Evolutionary conservation across 2,888 invertebrate species (phyloP), one percentile per base, ranked within the genome.

Genomic region (Erpobdella octoculata): DNA sequence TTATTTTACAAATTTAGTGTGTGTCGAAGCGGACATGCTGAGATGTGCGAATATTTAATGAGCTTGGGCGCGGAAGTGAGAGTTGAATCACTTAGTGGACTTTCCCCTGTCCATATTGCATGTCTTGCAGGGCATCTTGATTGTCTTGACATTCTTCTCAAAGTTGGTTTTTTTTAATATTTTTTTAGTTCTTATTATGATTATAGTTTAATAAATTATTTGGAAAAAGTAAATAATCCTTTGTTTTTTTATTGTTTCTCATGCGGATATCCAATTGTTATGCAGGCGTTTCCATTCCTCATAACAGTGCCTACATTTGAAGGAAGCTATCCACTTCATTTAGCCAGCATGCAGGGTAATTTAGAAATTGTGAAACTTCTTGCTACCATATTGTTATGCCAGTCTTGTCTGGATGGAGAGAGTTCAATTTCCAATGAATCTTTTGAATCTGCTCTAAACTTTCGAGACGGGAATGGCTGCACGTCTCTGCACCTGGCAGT

Each of bases 51-150:
- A 74, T 85, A 89, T 3, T 85, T 97, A 37, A 83, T 96, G 61
- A 89, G 89, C 25, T 86, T 89, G 72, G 91, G 91, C 1, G 92
- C 93, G 0, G 93, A 94, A 84, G 91, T 92, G 0, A 87, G 93
- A 70, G 89, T 89, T 38, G 93, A 94, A 84, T 89, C 92, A 0
- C 90, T 91, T 36, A 94, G 94, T 1, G 89, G 90, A 79, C 93
- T 95, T 83, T 91, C 93, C 0, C 93, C 95, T 0, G 86, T 96
- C 0, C 94, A 95, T 83, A 90, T 92, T 71, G 91, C 94, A 3
- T 90, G 90, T 74, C 91, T 91, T 79, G 90, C 91, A 80, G 93
- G 93, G 0, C 89, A 91, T 80, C 84, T 86, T 75, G 89, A 90
- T 62, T 89, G 93, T 73, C 90, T 89, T 0, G 88, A 88, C 77